These are phyloP conservation scores for Carapus acus DNA, from an alignment of 2,797 vertebrate genomes.

Conservation along the genomic window DNA sequence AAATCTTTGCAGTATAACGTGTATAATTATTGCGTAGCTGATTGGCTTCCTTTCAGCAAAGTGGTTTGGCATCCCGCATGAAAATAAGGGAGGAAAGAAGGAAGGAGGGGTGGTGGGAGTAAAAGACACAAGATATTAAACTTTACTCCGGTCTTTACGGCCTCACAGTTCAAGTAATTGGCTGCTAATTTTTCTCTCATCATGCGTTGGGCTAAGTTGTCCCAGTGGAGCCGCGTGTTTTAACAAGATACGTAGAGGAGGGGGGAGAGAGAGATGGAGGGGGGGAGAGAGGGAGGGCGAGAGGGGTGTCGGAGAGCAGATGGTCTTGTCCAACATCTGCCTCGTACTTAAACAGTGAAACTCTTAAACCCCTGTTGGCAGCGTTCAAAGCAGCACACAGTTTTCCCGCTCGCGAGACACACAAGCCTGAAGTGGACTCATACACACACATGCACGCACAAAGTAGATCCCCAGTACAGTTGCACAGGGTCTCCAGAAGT, in stretches of 20 bases:
- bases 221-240: constrained; percentile 8
- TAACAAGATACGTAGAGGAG: constrained; percentile 24
- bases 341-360: constrained; percentile 5
- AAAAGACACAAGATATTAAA: neutral
- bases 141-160: constrained; percentile 26
- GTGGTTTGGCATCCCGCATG: too few species aligned
- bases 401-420: constrained; percentile 1
- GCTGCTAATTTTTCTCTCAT: constrained; percentile 45
- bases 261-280: neutral
- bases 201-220: constrained; percentile 40
- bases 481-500: too few species aligned
- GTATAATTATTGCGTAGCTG: too few species aligned
- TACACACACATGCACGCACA: constrained; percentile 4
- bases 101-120: neutral
- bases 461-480: too few species aligned
- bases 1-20: too few species aligned
- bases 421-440: neutral
- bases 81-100: neutral
- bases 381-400: too few species aligned
- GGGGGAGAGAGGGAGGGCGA: neutral
- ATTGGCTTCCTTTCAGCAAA: too few species aligned
- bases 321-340: constrained; percentile 38
- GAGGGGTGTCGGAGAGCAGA: constrained; percentile 25
- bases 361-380: neutral
- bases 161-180: constrained; percentile 34